A percentile compares a stretch with the other conserved stretches of the same genome.
These are phyloP conservation scores for Calameuta filiformis DNA, from an alignment of 2,888 invertebrate genomes.

Conservation along the genomic window DNA sequence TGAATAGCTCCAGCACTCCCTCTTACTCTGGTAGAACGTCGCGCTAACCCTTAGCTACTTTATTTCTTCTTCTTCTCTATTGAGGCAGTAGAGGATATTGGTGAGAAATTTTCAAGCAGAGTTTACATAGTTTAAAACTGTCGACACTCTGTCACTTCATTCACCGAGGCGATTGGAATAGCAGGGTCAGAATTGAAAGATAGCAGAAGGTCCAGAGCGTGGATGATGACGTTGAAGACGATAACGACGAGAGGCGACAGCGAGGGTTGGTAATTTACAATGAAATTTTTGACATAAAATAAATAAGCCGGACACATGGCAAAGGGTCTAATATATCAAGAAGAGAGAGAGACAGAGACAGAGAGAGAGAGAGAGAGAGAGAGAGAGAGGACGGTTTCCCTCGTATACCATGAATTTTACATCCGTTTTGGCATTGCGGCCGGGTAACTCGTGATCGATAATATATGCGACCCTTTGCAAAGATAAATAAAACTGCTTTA, in stretches of 20 bases:
- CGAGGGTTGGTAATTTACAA: neutral
- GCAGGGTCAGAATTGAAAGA: neutral
- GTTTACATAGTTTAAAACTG: neutral
- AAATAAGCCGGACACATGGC: neutral
- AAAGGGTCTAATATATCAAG: neutral
- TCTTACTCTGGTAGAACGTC: neutral
- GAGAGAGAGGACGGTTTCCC: neutral
- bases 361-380: neutral
- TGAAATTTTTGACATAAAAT: neutral
- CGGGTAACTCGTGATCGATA: constrained; percentile 37
- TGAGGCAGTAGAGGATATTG: neutral
- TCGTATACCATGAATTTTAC: constrained; percentile 35
- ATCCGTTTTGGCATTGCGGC: constrained; percentile 40
- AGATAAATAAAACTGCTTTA: constrained; percentile 36
- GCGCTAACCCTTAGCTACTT: neutral
- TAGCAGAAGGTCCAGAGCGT: neutral
- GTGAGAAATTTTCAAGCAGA: neutral
- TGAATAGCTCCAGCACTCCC: neutral
- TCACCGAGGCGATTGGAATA: neutral
- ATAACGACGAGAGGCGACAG: too few species aligned
- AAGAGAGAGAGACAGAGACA: neutral
- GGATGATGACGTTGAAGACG: neutral
- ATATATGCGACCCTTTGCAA: constrained; percentile 39
- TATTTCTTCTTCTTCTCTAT: neutral
- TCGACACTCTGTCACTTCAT: neutral